These are phyloP conservation scores for Cancer borealis DNA, from an alignment of 2,888 invertebrate genomes.

Conservation along the genomic window DNA sequence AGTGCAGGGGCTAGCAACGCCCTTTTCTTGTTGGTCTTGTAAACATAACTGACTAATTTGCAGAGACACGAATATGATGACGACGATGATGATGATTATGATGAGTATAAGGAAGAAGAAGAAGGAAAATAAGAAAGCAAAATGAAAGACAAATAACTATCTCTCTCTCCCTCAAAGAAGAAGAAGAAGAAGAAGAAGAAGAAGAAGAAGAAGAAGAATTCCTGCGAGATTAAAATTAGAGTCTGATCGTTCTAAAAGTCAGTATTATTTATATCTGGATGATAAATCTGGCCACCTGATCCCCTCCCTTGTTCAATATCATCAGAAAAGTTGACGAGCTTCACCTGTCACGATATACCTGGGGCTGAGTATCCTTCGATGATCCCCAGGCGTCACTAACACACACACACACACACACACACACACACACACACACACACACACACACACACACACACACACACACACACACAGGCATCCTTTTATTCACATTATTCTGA, in stretches of 20 bases:
- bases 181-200: neutral
- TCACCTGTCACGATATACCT: neutral
- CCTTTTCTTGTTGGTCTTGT: neutral
- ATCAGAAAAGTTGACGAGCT: neutral
- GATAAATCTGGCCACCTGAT: constrained; percentile 11
- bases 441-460: neutral
- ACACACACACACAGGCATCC: neutral
- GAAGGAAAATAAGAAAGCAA: neutral
- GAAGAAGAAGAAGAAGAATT: neutral
- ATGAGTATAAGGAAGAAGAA: neutral
- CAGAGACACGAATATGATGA: neutral
- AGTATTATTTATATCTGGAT: neutral
- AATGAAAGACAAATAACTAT: no score
- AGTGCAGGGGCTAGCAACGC: neutral
- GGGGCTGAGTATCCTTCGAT: neutral
- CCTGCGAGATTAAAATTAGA: neutral
- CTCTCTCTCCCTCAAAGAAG: no score
- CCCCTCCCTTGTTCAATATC: neutral
- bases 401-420: no score
- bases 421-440: neutral
- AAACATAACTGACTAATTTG: no score
- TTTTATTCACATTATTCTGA: no score
- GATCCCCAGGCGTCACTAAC: neutral
- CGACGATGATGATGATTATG: neutral
- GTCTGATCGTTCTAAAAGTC: neutral